Base-by-base conservation (phyloP, 2,113 vertebrate genomes). In the Barnardius zonarius region DNA sequence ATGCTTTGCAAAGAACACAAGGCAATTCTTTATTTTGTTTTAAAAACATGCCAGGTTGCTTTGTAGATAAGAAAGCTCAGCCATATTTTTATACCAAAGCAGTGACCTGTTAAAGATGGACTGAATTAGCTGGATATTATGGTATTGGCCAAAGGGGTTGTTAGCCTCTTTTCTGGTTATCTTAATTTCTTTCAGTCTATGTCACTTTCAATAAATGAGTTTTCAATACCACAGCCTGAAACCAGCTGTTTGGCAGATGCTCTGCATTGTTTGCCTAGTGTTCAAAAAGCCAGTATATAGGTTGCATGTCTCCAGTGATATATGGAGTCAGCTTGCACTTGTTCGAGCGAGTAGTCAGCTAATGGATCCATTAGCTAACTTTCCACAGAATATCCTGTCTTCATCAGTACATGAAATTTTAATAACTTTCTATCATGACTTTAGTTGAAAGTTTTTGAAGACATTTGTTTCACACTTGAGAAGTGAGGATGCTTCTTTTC, bases 351-450 rank as follows among this genome's bases (percentile, higher is more conserved):
- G 59, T 33, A 67, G 73, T 74, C 88, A 88, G 70, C 80, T 88
- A 94, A 95, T 86, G 69, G 73, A 72, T 78, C 94, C 88, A 75
- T 94, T 91, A 81, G 61, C 10, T 7, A 68, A 84, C 80, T 91
- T 94, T 41, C 69, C 5, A 2, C 66, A 84, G 64, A 88, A 81
- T 92, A 75, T 78, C 73, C 54, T 86, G 73, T 67, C 48, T 81
- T 94, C 39, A 35, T 77, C 49, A 16, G 11, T 31, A 33, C 86
- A 84, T 93, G 66, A 92, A 94, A 93, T 84, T 88, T 95, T 94
- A 95, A 94, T 96, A 52, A 80, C 72, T 96, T 85, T 23, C 68
- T 72, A 48, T 85, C n/a, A n/a, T 83, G 8, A 25, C 49, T 92
- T 64, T 23, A 27, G 59, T 37, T 83, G 63, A 63, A 90, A 95